Evolutionary conservation across 1,140 invertebrate genomes (phyloP).

Genomic region (Aphelinus atriplicis): DNA sequence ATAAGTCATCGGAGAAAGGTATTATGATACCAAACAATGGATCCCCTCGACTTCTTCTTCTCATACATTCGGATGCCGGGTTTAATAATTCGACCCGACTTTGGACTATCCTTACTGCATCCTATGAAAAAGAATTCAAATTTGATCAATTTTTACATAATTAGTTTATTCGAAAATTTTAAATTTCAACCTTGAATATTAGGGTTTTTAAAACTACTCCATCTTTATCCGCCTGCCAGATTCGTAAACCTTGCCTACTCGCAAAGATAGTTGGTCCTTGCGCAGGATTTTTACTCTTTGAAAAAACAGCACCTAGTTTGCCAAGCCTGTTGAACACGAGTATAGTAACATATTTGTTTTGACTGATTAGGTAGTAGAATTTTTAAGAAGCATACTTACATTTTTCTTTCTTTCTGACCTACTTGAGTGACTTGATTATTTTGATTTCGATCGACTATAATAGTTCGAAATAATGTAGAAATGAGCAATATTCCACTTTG

Average conservation of each 20-base stretch:
- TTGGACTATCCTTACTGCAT: conserved; percentile 70
- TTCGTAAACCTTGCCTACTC: conserved; percentile 78
- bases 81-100: conserved; percentile 75
- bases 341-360: conserved; percentile 23
- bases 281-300: conserved; percentile 65
- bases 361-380: conserved; percentile 41
- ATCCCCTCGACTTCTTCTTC: conserved; percentile 65
- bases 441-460: conserved; percentile 76
- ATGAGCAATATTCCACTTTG: conserved; percentile 80
- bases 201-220: conserved; percentile 86
- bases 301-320: conserved; percentile 73
- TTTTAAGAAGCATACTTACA: conserved; percentile 65
- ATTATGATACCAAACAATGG: conserved; percentile 75
- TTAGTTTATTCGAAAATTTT: conserved; percentile 44
- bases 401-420: conserved; percentile 87
- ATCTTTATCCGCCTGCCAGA: conserved; percentile 81
- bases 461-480: conserved; percentile 81
- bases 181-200: conserved; percentile 76
- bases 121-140: conserved; percentile 54
- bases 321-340: conserved; percentile 67
- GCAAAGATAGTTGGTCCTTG: conserved; percentile 74
- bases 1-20: conserved; percentile 75
- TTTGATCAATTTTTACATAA: conserved; percentile 18
- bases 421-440: conserved; percentile 80
- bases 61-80: conserved; percentile 67